Base-by-base conservation (phyloP, 2,113 vertebrate species). In the Todiramphus saurophagus region DNA sequence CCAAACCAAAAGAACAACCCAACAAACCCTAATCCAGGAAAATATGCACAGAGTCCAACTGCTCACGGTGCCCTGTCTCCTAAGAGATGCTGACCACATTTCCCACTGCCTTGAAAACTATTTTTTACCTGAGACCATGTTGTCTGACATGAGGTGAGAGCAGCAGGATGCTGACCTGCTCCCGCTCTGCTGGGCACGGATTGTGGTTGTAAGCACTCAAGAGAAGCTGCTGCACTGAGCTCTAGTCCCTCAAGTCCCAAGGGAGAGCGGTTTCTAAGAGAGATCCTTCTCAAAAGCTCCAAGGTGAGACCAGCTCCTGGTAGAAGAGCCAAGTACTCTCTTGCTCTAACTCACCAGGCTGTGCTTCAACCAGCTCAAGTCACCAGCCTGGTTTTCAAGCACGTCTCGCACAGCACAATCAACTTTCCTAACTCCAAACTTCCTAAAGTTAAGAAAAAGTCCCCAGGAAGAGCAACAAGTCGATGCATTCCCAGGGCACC, bases 171-270 rank as follows among this genome's bases (percentile, higher is more conserved):
- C 81, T 37, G 66, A 46, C 41, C n/a, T 20, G 46, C 62, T 83
- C 60, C 62, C 53, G 11, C 48, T 18, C 70, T 53, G 55, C 2
- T 12, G 31, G 7, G 21, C 79, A 24, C 51, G 63, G n/a, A 9
- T 18, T 25, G 35, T 0, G 1, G 21, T 0, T 60, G 9, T 8
- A 30, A 51, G 39, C 0, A 0, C 60, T 69, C 18, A 24, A 24
- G 70, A 85, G 70, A 86, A 74, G 89, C 75, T 92, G 86, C 15
- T 9, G 59, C 64, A n/a, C 20, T 20, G 55, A 83, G 68, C 51
- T 63, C 64, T 23, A 44, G 28, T 19, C 21, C 59, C 67, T 27
- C n/a, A 7, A 5, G 27, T 48, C 41, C 56, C 39, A 30, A 0
- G 7, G 28, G 28, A 69, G 25, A 43, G 14, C 15, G 21, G 41